phyloP scores from a whole-genome alignment of 2,888 invertebrate genomes.

The Ligdia adustata region DNA sequence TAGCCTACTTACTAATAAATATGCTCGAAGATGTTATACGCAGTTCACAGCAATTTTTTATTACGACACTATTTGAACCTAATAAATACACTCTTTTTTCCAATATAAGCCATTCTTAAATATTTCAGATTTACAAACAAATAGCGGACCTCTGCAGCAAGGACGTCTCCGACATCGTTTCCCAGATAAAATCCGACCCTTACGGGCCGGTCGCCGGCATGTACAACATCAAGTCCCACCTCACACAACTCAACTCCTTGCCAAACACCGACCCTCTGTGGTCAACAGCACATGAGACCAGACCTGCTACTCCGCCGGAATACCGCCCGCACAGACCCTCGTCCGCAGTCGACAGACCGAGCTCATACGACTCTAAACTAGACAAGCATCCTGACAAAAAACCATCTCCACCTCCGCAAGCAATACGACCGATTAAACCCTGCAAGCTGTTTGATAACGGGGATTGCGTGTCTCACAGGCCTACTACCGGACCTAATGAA shows the following conservation, averaged over 20 bases:
- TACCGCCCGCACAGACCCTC: constrained; percentile 40
- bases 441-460: constrained; percentile 20
- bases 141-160: constrained; percentile 77
- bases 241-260: constrained; percentile 55
- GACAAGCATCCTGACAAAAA: background rate
- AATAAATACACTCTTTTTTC: too few relatives aligned
- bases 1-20: too few relatives aligned
- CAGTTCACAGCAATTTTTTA: too few relatives aligned
- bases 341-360: constrained; percentile 26
- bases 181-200: constrained; percentile 79
- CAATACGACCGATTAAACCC: constrained; percentile 7
- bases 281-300: constrained; percentile 54
- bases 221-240: constrained; percentile 83
- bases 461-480: constrained; percentile 7
- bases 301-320: constrained; percentile 59
- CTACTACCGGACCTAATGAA: constrained; percentile 6
- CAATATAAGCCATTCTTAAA: background rate
- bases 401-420: constrained; percentile 5
- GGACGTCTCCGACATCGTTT: constrained; percentile 68
- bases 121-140: constrained; percentile 67
- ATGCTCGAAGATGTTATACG: too few relatives aligned
- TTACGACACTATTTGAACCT: too few relatives aligned
- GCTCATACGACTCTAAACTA: constrained; percentile 7
- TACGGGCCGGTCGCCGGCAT: constrained; percentile 85
- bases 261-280: constrained; percentile 62